These are phyloP conservation scores for Pontoporia blainvillei DNA, from an alignment of 2,113 vertebrate genomes.

Conservation along the genomic window DNA sequence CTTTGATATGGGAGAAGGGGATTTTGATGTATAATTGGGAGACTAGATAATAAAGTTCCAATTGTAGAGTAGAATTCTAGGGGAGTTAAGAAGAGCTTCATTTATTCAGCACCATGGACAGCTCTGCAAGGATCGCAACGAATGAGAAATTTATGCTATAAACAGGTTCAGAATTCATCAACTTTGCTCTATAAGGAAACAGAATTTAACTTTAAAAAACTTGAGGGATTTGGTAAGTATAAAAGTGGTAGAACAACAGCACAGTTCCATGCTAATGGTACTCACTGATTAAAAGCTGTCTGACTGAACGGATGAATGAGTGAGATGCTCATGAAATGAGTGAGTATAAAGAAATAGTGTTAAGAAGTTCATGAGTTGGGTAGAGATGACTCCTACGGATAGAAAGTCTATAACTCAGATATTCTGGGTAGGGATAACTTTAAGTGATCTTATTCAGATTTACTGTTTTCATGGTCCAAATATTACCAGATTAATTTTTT, in stretches of 20 bases:
- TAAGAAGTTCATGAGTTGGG: not conserved
- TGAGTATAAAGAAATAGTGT: not conserved
- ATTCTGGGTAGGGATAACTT: not conserved
- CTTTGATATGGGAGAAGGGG: not conserved
- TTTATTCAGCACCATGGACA: not conserved
- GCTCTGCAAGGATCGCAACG: not conserved
- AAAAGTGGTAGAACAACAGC: not conserved
- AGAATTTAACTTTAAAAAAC: not conserved
- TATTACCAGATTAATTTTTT: not conserved
- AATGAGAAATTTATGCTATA: not conserved
- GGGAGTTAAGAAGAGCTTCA: not conserved
- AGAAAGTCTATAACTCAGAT: not conserved
- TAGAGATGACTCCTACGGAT: not conserved
- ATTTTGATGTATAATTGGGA: not conserved
- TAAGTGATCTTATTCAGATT: not conserved
- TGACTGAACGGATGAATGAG: not conserved
- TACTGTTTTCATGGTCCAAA: not conserved
- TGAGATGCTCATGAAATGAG: not conserved
- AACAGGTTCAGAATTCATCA: not conserved
- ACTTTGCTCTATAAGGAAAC: not conserved
- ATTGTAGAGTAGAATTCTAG: not conserved
- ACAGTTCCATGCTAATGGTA: not conserved
- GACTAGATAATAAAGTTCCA: not conserved
- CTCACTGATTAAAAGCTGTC: not conserved
- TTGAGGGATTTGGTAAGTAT: too few species aligned